Evolutionary conservation across 2,113 vertebrate genomes (phyloP), one percentile per base, ranked within the genome.

Genomic region (Shinisaurus crocodilurus): DNA sequence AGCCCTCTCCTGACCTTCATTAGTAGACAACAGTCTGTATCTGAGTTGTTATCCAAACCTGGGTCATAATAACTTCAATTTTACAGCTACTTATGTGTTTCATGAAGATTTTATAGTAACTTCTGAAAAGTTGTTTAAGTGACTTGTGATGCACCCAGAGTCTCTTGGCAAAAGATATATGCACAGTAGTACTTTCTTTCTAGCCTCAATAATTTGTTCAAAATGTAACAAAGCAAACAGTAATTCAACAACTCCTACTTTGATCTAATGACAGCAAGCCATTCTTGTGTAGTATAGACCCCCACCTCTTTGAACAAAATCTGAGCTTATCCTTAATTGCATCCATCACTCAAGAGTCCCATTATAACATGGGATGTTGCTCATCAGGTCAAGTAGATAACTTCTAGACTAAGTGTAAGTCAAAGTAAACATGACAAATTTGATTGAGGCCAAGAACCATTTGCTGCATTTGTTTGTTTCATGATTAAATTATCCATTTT

Each of bases 371-470:
- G 3, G 13, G 25, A 85, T 40, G 15, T 15, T 57, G 45, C 34
- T 69, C 34, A 75, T 57, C 65, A 83, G 15, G 79, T 91, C 48
- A 81, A 82, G 63, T 27, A 91, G 57, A 5, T 81, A 92, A 88
- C 3, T 91, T 57, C 25, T 83, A 85, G n/a, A 81, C 18, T 86
- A 57, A 84, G 89, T 65, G 5, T 37, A 25, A 10, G 75, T 88
- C 79, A 89, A 2, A 69, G 37, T 63, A 50, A 12, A 83, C n/a
- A 40, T 77, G 20, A 88, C 67, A 69, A 25, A 69, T 25, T 65
- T 75, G 1, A 2, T 75, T 32, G 20, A 65, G 89, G 40, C 77
- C 43, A 90, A 23, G 85, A 72, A 48, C 8, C 40, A 45, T 87
- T 76, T 57, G 4, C 85, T 87, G 43, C 13, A 63, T 75, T 75